Evolutionary conservation across 2,113 vertebrate species (phyloP).

Genomic region (Pristiophorus japonicus): DNA sequence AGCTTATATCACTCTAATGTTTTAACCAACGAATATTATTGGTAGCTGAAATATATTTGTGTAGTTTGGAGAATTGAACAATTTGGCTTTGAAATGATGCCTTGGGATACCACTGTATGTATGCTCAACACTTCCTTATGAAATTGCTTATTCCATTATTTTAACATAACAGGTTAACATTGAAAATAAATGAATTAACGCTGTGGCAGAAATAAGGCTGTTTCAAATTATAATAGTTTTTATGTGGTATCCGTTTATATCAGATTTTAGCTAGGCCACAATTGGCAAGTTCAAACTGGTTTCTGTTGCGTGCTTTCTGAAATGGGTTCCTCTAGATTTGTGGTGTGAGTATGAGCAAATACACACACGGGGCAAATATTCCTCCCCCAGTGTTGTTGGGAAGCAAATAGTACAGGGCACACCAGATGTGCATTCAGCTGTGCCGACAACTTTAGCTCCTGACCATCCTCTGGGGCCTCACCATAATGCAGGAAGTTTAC

Average conservation of each 20-base stretch:
- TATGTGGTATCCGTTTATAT: background rate
- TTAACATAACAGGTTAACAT: background rate
- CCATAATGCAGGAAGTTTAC: background rate
- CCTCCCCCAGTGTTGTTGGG: background rate
- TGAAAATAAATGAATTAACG: background rate
- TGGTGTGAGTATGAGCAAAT: background rate
- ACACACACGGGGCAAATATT: background rate
- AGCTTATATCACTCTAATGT: background rate
- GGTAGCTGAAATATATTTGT: background rate
- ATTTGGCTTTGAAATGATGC: background rate
- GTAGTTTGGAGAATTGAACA: background rate
- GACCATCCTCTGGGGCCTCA: background rate
- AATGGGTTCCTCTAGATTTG: background rate
- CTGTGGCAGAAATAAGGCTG: background rate
- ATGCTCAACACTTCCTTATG: background rate
- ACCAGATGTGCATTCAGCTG: background rate
- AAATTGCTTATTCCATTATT: no score
- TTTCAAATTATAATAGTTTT: background rate
- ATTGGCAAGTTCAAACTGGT: background rate
- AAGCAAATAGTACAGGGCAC: background rate
- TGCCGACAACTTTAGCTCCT: background rate
- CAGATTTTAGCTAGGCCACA: background rate
- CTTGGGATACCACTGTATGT: no score
- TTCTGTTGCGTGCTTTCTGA: background rate
- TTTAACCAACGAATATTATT: background rate